Percentiles rank a stretch among this genome's conserved stretches.
Conservation (phyloP, 2,888 invertebrate species). For the Allygus modestus region DNA sequence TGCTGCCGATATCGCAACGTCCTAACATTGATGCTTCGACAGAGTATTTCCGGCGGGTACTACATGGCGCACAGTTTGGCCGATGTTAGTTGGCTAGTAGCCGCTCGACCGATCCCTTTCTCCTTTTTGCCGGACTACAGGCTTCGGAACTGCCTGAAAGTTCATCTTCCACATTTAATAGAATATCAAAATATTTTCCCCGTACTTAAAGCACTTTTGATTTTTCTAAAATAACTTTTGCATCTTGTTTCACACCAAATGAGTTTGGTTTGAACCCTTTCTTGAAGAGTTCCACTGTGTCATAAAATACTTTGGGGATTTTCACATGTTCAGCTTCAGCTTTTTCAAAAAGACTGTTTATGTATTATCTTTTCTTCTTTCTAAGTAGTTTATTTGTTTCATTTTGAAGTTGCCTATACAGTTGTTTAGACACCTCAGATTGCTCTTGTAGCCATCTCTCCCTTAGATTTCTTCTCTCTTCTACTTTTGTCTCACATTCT, state of each 20-base stretch:
- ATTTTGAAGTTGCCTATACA: not conserved
- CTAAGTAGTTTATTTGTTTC: slow-evolving; percentile 19
- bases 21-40: too few relatives aligned
- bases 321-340: slow-evolving; percentile 19
- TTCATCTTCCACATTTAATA: slow-evolving; percentile 37
- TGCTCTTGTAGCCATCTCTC: not conserved
- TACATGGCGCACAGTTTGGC: too few relatives aligned
- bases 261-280: slow-evolving; percentile 35
- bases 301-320: not conserved
- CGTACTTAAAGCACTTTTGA: slow-evolving; percentile 21
- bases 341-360: slow-evolving; percentile 41
- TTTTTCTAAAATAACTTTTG: not conserved
- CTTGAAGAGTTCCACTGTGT: slow-evolving; percentile 37
- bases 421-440: not conserved
- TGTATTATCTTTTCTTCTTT: slow-evolving; percentile 47
- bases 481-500: slow-evolving; percentile 27
- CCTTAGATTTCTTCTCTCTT: not conserved
- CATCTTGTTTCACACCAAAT: slow-evolving; percentile 46
- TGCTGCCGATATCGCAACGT: too few relatives aligned
- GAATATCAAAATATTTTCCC: slow-evolving; percentile 11
- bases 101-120: too few relatives aligned
- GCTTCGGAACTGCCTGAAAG: not conserved
- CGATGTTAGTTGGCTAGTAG: too few relatives aligned
- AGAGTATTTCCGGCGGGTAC: too few relatives aligned
- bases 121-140: not conserved